Conservation (phyloP, 2,888 invertebrate species). For the Stenodera caucasica region DNA sequence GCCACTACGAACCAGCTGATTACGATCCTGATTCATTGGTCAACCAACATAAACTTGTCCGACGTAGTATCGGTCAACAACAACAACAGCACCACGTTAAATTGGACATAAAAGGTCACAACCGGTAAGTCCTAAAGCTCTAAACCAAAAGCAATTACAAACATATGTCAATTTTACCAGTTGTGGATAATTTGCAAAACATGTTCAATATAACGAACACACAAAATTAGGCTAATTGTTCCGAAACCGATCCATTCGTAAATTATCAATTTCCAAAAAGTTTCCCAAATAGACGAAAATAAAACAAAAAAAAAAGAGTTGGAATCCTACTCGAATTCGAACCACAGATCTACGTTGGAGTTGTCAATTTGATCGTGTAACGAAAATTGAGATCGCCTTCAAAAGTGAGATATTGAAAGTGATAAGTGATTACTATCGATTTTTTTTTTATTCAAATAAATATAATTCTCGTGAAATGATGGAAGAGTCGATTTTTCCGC, state of each 20-base stretch:
- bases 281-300: too few relatives aligned
- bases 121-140: conserved; percentile 60
- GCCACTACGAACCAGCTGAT: conserved; percentile 77
- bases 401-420: background rate
- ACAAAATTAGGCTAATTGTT: background rate
- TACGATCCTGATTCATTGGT: conserved; percentile 64
- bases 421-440: background rate
- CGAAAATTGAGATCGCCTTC: background rate
- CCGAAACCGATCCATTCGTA: too few relatives aligned
- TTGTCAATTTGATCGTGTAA: background rate
- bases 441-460: too few relatives aligned
- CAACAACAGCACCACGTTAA: conserved; percentile 56
- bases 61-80: conserved; percentile 51
- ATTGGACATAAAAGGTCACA: conserved; percentile 66
- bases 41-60: conserved; percentile 55
- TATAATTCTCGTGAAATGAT: too few relatives aligned
- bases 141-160: conserved; percentile 16
- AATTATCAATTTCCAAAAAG: too few relatives aligned
- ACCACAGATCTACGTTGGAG: too few relatives aligned
- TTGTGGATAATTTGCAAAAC: background rate
- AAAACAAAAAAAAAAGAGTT: too few relatives aligned
- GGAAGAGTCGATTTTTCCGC: too few relatives aligned
- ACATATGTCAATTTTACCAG: conserved; percentile 11
- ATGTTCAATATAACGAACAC: background rate
- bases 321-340: too few relatives aligned